Percentiles rank a stretch among this genome's conserved stretches.
phyloP scores from a whole-genome alignment of 2,888 invertebrate species.

The Spatulosminthurus flaviceps region DNA sequence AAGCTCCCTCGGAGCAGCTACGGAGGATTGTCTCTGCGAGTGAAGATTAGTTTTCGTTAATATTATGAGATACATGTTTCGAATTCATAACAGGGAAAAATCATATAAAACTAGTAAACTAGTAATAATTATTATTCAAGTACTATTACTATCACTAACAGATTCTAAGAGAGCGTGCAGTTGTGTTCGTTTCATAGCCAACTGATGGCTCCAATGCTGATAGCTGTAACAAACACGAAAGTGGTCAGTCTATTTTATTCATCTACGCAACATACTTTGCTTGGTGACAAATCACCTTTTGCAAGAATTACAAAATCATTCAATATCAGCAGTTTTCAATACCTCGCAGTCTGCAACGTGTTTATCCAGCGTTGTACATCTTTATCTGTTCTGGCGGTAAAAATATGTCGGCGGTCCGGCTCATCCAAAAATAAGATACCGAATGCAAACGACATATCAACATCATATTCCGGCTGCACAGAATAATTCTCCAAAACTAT shows the following conservation, averaged over 20 bases:
- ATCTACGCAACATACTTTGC: no score
- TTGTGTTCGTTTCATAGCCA: neutral
- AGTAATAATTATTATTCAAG: neutral
- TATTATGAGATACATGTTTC: no score
- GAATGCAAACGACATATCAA: conserved; percentile 76
- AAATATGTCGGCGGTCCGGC: conserved; percentile 75
- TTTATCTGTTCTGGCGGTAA: conserved; percentile 76
- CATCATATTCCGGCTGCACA: conserved; percentile 74
- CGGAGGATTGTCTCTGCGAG: conserved; percentile 13
- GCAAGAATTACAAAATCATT: neutral
- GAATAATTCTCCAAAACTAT: conserved; percentile 79
- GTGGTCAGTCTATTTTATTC: no score
- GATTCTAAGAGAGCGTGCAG: conserved; percentile 26
- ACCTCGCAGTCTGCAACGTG: conserved; percentile 74
- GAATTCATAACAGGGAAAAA: neutral
- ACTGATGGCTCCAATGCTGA: conserved; percentile 41
- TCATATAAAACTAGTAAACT: neutral
- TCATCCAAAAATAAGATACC: conserved; percentile 77
- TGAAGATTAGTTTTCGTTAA: neutral
- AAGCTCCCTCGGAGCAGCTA: neutral
- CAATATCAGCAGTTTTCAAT: conserved; percentile 46
- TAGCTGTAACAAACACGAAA: conserved; percentile 21
- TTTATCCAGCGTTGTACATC: conserved; percentile 78
- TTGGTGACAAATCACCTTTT: no score
- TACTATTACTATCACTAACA: neutral